A percentile compares a stretch with the other conserved stretches of the same genome.
Conservation (phyloP, 2,113 vertebrate species). For the Scolopax mira region DNA sequence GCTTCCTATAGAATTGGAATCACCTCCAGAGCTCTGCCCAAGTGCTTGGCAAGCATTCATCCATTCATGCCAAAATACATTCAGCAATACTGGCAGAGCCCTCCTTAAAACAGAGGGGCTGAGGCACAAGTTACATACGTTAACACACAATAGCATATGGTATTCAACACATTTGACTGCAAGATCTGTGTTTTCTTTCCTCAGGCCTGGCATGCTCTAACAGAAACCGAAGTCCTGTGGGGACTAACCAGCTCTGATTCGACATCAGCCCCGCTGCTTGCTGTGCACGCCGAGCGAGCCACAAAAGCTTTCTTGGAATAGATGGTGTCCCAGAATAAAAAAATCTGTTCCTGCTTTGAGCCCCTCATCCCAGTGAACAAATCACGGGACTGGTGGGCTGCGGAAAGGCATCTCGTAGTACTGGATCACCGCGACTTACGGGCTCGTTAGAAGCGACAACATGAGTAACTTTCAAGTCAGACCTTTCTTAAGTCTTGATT, state of each 20-base stretch:
- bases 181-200: neutral
- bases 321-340: neutral
- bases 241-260: neutral
- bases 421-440: neutral
- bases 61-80: neutral
- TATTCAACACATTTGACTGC: neutral
- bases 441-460: neutral
- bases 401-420: fast-evolving
- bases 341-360: neutral
- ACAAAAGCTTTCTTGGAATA: neutral
- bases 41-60: neutral
- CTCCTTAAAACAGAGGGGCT: neutral
- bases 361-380: neutral
- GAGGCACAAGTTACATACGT: fast-evolving
- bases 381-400: neutral
- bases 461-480: neutral
- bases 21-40: neutral
- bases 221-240: neutral
- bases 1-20: neutral
- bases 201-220: fast-evolving
- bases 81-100: neutral
- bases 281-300: neutral
- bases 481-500: neutral
- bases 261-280: neutral
- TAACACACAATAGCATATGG: no score